These are phyloP conservation scores for Pachypsylla venusta DNA, from an alignment of 1,140 invertebrate species.

Conservation along the genomic window DNA sequence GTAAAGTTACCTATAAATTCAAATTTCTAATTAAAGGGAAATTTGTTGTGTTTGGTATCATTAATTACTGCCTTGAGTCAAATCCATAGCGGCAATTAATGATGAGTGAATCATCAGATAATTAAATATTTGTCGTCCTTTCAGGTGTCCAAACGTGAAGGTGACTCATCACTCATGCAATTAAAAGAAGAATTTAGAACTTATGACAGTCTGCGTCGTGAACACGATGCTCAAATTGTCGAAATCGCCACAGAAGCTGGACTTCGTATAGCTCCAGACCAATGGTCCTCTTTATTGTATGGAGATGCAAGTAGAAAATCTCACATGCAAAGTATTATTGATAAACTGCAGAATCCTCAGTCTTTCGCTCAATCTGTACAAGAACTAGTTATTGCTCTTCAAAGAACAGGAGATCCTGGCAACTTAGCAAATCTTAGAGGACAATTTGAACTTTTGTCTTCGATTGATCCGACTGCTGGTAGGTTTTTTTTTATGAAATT, in stretches of 20 bases:
- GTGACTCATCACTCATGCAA: conserved; percentile 97
- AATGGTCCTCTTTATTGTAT: conserved; percentile 93
- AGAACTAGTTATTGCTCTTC: conserved; percentile 80
- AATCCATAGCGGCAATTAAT: too few species aligned
- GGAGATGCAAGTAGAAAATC: conserved; percentile 91
- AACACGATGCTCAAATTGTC: conserved; percentile 97
- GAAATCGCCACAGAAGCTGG: conserved; percentile 96
- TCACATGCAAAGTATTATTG: conserved; percentile 98
- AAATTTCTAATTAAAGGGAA: too few species aligned
- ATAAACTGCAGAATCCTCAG: conserved; percentile 81
- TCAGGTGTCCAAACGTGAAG: conserved; percentile 89
- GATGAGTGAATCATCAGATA: too few species aligned
- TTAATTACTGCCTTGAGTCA: too few species aligned
- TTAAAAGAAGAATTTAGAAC: conserved; percentile 93
- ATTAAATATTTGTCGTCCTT: too few species aligned
- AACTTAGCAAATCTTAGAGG: conserved; percentile 58
- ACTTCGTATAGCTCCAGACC: conserved; percentile 89
- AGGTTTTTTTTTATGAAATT: too few species aligned
- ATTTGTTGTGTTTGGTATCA: too few species aligned
- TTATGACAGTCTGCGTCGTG: conserved; percentile 80
- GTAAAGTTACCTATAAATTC: too few species aligned
- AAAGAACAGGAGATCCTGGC: conserved; percentile 77
- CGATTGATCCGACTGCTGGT: conserved; percentile 68
- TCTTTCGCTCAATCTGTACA: conserved; percentile 80
- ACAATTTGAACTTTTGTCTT: conserved; percentile 70